Evolutionary conservation across 1,140 invertebrate species (phyloP), one percentile per base, ranked within the genome.

Genomic region (Cydia amplana): DNA sequence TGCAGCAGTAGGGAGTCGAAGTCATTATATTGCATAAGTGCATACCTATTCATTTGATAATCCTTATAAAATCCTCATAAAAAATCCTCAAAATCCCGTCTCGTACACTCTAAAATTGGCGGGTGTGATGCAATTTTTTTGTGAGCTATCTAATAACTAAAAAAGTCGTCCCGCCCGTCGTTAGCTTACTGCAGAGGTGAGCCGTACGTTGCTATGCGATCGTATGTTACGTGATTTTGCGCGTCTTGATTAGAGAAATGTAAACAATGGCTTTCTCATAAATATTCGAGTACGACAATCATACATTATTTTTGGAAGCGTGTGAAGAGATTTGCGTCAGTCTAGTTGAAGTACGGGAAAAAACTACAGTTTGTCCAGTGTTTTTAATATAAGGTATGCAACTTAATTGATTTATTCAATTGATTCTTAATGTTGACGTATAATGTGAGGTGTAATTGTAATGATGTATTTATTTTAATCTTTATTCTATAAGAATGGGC

Each of bases 161-260:
- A 51, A 51, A 51, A 51, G 16, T 51, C 49, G 49, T 10, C 55
- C 9, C 55, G 55, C 20, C 10, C n/a, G 51, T 18, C 51, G n/a
- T 60, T 40, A 40, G n/a, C 36, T 70, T 36, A 18, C 65, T 18
- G 32, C 28, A 36, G 65, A 70, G 65, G 65, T 40, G 65, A 70
- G 25, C 10, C 7, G 65, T 51, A 51, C 4, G 65, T 70, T 70
- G 65, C 65, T 70, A 70, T 18, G 65, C 28, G 36, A 70, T 70
- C 65, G 65, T 23, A 18, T 32, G 32, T 70, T 16, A 32, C 65
- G 32, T 70, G 65, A 70, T 32, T 36, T 67, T n/a, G 28, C 65
- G 5, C 32, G 65, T 70, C 32, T 70, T 40, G 28, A 36, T 70
- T 70, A 10, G 16, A 70, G n/a, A 70, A 70, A 70, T 70, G 32